phyloP scores from a whole-genome alignment of 2,797 vertebrate genomes.

The Eupleurogrammus muticus region DNA sequence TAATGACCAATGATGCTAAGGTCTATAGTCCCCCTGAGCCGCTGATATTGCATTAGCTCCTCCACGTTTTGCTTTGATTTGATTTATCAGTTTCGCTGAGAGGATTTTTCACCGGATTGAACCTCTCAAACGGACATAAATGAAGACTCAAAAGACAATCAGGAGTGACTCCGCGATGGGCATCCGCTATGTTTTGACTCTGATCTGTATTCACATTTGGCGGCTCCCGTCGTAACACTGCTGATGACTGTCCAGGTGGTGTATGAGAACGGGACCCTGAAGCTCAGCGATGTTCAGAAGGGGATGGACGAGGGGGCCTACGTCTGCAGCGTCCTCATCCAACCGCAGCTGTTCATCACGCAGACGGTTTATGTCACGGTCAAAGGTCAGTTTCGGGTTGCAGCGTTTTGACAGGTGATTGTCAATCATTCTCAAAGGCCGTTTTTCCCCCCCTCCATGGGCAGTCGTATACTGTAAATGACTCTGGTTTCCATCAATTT shows the following conservation, averaged over 20 bases:
- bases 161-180: background rate
- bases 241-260: constrained; percentile 85
- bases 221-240: background rate
- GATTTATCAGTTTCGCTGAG: background rate
- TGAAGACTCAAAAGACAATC: background rate
- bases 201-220: background rate
- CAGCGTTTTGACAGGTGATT: background rate
- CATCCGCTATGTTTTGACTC: background rate
- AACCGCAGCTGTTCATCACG: constrained; percentile 96
- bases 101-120: background rate
- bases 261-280: constrained; percentile 96
- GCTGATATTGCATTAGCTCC: background rate
- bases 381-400: constrained; percentile 87
- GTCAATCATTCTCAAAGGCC: background rate
- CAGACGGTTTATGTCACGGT: constrained; percentile 96
- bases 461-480: background rate
- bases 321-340: constrained; percentile 97
- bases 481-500: background rate
- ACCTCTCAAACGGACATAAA: background rate
- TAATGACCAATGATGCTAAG: background rate
- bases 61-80: background rate
- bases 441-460: background rate
- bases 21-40: background rate
- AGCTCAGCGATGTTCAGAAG: constrained; percentile 97
- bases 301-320: constrained; percentile 98